These are phyloP conservation scores for Rhaphigaster nebulosa DNA, from an alignment of 2,888 invertebrate species.

Conservation along the genomic window DNA sequence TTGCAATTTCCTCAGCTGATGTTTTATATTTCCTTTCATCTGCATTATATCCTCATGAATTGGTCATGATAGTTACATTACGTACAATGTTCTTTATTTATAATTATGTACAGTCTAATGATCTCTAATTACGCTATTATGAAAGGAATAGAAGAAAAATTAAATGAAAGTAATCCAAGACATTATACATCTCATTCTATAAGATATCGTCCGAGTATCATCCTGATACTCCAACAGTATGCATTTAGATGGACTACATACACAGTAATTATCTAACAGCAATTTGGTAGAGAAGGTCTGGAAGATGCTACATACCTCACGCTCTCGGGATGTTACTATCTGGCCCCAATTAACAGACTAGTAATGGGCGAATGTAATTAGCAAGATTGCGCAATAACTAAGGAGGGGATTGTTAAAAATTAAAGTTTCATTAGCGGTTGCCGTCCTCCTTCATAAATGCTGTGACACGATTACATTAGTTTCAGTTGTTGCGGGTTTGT, in stretches of 20 bases:
- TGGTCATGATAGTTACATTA: too few relatives aligned
- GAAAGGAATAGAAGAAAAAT: too few relatives aligned
- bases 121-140: too few relatives aligned
- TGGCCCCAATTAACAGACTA: not conserved
- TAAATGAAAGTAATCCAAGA: not conserved
- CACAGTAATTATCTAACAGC: not conserved
- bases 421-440: not conserved
- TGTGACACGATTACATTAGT: not conserved
- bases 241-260: not conserved
- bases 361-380: not conserved
- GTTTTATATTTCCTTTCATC: too few relatives aligned
- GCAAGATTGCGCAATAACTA: constrained; percentile 6
- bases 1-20: too few relatives aligned
- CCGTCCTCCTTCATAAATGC: not conserved
- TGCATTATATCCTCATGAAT: too few relatives aligned
- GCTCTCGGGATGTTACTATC: not conserved
- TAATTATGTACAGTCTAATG: too few relatives aligned
- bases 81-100: too few relatives aligned
- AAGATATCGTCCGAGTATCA: not conserved
- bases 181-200: not conserved
- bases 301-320: not conserved
- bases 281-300: not conserved
- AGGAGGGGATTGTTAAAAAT: not conserved
- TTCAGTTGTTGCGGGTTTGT: not conserved
- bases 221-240: not conserved